These are phyloP conservation scores for Capitella teleta DNA, from an alignment of 1,140 invertebrate genomes.

Conservation along the genomic window DNA sequence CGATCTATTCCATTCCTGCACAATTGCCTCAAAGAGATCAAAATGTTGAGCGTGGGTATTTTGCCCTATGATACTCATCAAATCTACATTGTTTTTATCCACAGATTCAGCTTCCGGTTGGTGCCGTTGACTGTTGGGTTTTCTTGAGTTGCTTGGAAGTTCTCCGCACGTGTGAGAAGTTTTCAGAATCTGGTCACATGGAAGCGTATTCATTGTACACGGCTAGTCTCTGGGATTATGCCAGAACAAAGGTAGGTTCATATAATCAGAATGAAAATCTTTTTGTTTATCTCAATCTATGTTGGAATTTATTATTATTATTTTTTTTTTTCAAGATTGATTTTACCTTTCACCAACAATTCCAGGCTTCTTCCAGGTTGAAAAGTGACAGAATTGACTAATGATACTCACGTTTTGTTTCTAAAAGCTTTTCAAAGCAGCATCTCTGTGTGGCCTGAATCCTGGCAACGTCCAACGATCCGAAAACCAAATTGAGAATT, in stretches of 20 bases:
- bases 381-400: too few species aligned
- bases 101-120: constrained; percentile 53
- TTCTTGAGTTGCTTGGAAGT: constrained; percentile 85
- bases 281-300: too few species aligned
- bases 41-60: constrained; percentile 37
- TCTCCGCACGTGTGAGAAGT: constrained; percentile 52
- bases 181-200: constrained; percentile 22
- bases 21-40: constrained; percentile 65
- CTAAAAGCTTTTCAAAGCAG: too few species aligned
- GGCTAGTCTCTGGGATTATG: constrained; percentile 80
- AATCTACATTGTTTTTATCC: constrained; percentile 4
- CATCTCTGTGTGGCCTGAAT: too few species aligned
- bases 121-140: constrained; percentile 82
- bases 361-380: too few species aligned
- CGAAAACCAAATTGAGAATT: too few species aligned
- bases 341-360: too few species aligned
- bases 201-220: constrained; percentile 76
- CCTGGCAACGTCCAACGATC: too few species aligned
- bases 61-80: not conserved
- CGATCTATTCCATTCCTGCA: constrained; percentile 75
- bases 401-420: too few species aligned
- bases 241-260: constrained; percentile 70
- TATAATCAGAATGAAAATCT: too few species aligned
- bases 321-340: too few species aligned
- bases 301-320: too few species aligned